Conservation (phyloP, 2,888 invertebrate species). For the Scaptomyza caliginosa region DNA sequence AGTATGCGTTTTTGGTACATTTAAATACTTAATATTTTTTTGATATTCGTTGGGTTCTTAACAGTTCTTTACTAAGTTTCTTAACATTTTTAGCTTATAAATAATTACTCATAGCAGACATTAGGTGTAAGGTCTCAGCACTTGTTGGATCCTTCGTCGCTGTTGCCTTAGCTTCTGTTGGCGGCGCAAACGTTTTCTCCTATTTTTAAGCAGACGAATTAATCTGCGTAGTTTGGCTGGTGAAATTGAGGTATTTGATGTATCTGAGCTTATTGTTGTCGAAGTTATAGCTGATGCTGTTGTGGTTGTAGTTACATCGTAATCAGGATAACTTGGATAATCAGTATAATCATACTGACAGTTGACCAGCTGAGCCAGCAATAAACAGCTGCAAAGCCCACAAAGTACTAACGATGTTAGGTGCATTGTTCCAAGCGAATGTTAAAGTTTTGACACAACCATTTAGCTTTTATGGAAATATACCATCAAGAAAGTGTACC, state of each 20-base stretch:
- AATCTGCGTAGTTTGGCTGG: background rate
- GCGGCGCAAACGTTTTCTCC: background rate
- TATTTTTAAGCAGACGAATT: background rate
- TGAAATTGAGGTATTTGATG: background rate
- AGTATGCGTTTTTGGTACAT: background rate
- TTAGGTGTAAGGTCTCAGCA: too few relatives aligned
- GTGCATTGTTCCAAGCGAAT: constrained; percentile 11
- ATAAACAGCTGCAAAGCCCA: background rate
- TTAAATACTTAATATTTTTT: background rate
- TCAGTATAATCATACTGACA: background rate
- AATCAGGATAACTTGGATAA: background rate
- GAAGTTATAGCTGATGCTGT: background rate
- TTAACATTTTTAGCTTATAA: background rate
- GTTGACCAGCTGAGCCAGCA: constrained; percentile 9
- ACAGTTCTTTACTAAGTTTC: too few relatives aligned
- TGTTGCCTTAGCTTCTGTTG: background rate
- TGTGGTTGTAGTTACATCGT: background rate
- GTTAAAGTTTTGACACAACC: background rate
- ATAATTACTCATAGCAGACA: too few relatives aligned
- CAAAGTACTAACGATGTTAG: background rate
- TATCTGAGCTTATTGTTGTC: background rate
- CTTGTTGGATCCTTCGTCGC: background rate
- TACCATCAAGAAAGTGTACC: background rate
- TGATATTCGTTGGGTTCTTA: too few relatives aligned
- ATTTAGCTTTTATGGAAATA: constrained; percentile 17